Conservation (phyloP, 1,140 invertebrate species). For the Dufourea novaeangliae region DNA sequence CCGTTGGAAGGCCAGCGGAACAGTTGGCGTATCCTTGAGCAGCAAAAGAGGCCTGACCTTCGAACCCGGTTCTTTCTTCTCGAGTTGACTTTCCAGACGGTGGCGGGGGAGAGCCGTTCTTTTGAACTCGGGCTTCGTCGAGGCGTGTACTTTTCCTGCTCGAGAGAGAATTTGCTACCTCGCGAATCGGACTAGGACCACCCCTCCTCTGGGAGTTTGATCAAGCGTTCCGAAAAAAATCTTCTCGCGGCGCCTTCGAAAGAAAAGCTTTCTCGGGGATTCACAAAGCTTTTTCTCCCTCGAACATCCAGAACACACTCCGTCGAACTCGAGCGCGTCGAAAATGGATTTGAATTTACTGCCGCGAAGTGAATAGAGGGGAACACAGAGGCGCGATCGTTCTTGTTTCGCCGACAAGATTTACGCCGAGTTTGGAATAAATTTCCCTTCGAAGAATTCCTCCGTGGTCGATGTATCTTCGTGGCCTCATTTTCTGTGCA, state of each 20-base stretch:
- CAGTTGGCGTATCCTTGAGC: not conserved
- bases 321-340: no score
- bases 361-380: no score
- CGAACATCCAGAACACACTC: no score
- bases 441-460: no score
- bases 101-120: not conserved
- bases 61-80: not conserved
- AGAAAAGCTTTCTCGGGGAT: not conserved
- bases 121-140: not conserved
- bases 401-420: no score
- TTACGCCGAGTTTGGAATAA: no score
- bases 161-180: not conserved
- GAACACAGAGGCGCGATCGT: no score
- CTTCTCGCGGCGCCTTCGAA: no score
- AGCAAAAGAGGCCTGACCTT: not conserved
- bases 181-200: not conserved
- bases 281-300: no score
- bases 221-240: not conserved
- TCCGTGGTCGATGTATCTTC: no score
- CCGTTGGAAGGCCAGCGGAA: not conserved
- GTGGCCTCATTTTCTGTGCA: no score
- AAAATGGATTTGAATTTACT: no score
- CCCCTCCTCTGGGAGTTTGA: not conserved
- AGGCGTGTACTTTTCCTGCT: not conserved
- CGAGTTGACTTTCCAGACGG: conserved; percentile 4